These are phyloP conservation scores for Oreonectes daqikongensis DNA, from an alignment of 2,797 vertebrate genomes.

Conservation along the genomic window DNA sequence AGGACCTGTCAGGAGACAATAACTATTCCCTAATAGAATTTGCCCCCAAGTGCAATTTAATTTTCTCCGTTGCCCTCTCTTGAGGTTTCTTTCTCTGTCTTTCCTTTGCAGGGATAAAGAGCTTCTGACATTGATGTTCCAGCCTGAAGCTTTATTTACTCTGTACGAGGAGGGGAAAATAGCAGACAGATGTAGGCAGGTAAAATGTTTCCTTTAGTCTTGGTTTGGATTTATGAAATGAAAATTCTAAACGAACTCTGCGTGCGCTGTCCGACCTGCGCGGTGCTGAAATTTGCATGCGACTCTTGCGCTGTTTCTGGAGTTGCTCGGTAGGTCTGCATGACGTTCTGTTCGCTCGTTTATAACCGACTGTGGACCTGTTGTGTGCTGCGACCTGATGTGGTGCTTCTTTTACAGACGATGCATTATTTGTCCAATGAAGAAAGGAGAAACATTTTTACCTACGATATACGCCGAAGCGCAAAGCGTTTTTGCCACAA, in stretches of 20 bases:
- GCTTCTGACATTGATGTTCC: slow-evolving; percentile 46
- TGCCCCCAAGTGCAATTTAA: slow-evolving; percentile 98
- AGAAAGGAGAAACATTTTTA: neutral
- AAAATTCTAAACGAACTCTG: neutral
- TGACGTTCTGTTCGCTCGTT: slow-evolving; percentile 1
- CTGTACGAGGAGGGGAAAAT: slow-evolving; percentile 18
- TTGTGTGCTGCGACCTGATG: neutral
- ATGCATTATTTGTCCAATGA: neutral
- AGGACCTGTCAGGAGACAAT: slow-evolving; percentile 86
- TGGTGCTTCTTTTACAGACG: neutral
- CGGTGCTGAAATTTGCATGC: slow-evolving; percentile 45
- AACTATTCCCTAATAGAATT: slow-evolving; percentile 97
- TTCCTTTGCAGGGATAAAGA: slow-evolving; percentile 63
- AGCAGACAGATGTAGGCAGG: slow-evolving; percentile 24
- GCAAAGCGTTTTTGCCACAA: neutral
- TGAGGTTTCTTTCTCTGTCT: slow-evolving; percentile 67
- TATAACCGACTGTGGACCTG: no score
- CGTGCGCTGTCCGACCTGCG: slow-evolving; percentile 39
- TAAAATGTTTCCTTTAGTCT: slow-evolving; percentile 19
- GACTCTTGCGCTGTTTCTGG: neutral
- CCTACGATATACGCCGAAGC: no score
- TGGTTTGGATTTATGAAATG: neutral
- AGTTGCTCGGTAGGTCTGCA: slow-evolving; percentile 67
- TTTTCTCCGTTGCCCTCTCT: slow-evolving; percentile 82
- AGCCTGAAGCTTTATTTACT: slow-evolving; percentile 35